Conservation (phyloP, 2,113 vertebrate genomes). For the Ptilorrhoa leucosticta region DNA sequence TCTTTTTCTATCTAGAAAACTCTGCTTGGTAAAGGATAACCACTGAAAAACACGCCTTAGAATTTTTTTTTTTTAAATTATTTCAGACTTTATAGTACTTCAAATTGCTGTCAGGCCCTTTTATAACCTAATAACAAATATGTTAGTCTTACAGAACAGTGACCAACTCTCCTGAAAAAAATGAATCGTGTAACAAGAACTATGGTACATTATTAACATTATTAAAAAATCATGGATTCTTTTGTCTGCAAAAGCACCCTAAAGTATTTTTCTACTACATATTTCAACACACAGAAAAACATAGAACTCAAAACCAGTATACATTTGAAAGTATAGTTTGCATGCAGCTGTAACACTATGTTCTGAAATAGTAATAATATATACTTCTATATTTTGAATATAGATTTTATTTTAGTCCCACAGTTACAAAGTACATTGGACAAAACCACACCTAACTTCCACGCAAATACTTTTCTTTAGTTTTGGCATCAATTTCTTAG, state of each 20-base stretch:
- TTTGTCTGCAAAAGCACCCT: not conserved
- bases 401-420: not conserved
- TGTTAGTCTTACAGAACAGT: not conserved
- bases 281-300: not conserved
- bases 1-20: not conserved
- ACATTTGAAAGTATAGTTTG: not conserved
- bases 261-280: not conserved
- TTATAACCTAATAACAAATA: not conserved
- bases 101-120: not conserved
- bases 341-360: not conserved
- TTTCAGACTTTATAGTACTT: not conserved
- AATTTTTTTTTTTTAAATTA: not conserved
- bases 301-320: not conserved
- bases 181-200: not conserved
- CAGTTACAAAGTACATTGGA: not conserved
- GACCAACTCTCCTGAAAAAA: not conserved
- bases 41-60: not conserved
- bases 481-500: not conserved
- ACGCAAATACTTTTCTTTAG: not conserved
- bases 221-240: not conserved
- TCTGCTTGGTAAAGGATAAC: conserved; percentile 19
- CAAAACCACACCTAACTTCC: not conserved
- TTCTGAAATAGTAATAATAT: not conserved
- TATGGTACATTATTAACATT: not conserved
- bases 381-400: not conserved